Evolutionary conservation across 2,888 invertebrate genomes (phyloP), one percentile per base, ranked within the genome.

Genomic region (Lordiphosa andalusiaca): DNA sequence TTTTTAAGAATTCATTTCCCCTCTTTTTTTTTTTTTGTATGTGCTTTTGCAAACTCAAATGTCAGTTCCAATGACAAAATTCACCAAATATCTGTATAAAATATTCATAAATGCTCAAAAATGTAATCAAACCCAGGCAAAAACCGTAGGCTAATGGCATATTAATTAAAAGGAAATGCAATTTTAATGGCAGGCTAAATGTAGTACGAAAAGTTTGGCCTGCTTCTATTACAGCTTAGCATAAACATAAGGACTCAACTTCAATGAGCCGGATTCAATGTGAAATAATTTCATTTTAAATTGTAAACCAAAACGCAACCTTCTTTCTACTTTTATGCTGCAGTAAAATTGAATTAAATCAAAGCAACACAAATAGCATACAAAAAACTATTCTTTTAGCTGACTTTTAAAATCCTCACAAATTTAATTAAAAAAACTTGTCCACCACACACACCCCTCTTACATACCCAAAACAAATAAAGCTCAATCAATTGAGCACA

Each of bases 401-500:
- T 80, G 80, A 69, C 78, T 78, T 78, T 78, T 83, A 73, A 78
- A 78, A 83, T 68, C 69, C 71, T 65, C 71, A 71, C 71, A 83
- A 71, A 75, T 78, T 78, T 80, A 78, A 83, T 78, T 78, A 72
- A 66, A 78, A 78, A 78, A 65, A 67, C 52, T 54, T 52, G 52
- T 33, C 53, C 54, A 40, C 53, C 47, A 46, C 60, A 9, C 59
- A 47, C 40, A 56, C 39, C 47, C n/a, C n/a, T 30, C 13, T 39
- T 49, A 6, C 37, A 51, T 16, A 13, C 40, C 40, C 25, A 56
- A 61, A 50, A 62, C 71, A 73, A 73, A 73, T 66, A 73, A 67
- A 64, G 71, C 71, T 71, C 76, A 76, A 81, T 76, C 82, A 81
- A 76, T 81, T 81, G 77, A 63, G 76, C 82, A 59, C 82, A 77